Percentiles rank a stretch among this genome's conserved stretches.
Conservation (phyloP, 2,888 invertebrate genomes). For the Oscheius sp. region DNA sequence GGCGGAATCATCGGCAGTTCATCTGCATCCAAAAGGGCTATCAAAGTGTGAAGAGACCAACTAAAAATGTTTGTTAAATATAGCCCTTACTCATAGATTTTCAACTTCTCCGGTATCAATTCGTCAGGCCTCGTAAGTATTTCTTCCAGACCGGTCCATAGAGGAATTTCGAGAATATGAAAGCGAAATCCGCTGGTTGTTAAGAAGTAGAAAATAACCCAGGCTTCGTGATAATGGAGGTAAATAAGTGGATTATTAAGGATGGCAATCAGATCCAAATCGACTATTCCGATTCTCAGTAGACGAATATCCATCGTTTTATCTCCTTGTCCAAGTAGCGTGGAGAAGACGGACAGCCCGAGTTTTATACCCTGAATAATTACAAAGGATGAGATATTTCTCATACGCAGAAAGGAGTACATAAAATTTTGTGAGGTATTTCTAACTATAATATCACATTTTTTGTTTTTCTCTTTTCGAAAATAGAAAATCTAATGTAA, state of each 20-base stretch:
- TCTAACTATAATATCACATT: too few relatives aligned
- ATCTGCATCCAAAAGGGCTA: not conserved
- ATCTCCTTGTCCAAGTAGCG: slow-evolving; percentile 1
- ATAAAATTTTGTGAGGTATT: too few relatives aligned
- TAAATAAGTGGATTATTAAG: slow-evolving; percentile 4
- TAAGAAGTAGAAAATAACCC: slow-evolving; percentile 13
- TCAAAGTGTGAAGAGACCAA: slow-evolving; percentile 12
- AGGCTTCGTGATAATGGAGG: slow-evolving; percentile 13
- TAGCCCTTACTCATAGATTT: too few relatives aligned
- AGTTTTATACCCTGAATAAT: not conserved
- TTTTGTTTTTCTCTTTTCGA: too few relatives aligned
- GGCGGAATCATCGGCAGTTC: slow-evolving; percentile 1
- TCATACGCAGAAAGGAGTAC: too few relatives aligned
- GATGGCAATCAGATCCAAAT: slow-evolving; percentile 6
- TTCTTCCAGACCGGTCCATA: slow-evolving; percentile 4
- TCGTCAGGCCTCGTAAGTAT: slow-evolving; percentile 4
- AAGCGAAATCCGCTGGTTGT: slow-evolving; percentile 11
- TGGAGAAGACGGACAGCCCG: slow-evolving; percentile 4
- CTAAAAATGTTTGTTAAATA: too few relatives aligned
- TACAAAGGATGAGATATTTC: too few relatives aligned
- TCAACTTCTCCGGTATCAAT: slow-evolving; percentile 6
- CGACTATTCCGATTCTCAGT: slow-evolving; percentile 12
- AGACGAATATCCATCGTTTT: slow-evolving; percentile 3
- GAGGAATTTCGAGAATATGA: slow-evolving; percentile 12
- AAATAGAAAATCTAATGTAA: too few relatives aligned